Base-by-base conservation (phyloP, 2,888 invertebrate genomes). In the Crematogaster levior region DNA sequence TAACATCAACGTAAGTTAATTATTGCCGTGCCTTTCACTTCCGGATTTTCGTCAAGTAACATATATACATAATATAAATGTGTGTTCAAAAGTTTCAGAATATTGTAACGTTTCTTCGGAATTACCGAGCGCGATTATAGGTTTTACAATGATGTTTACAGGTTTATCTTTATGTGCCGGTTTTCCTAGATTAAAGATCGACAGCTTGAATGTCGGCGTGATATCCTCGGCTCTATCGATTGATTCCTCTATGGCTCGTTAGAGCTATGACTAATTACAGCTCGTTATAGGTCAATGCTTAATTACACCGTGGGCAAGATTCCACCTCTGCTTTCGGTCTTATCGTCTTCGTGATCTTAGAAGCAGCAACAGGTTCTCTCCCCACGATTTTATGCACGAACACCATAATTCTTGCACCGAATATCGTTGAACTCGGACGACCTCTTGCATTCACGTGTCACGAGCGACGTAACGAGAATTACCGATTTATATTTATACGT, bases 271-370 rank as follows among this genome's bases (percentile, higher is more conserved):
- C 93, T 93, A 93, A 93, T 93, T 93, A 92, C 91, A 85, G 89
- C 91, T 92, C 91, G 93, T 93, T 93, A 93, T 92, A 91, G 93
- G 91, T 92, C 92, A 92, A 92, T 92, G 91, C 92, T 92, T 93
- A 93, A 93, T 93, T 93, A 92, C 91, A 88, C 88, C 88, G 91
- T 89, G 85, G 91, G 90, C 89, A 88, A 89, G 89, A 90, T 92
- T 91, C 89, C 89, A 91, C 87, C 89, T 89, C 90, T 89, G 87
- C 90, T 92, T 91, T 91, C 87, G 86, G 84, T 63, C 88, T 90
- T 93, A 92, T 92, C 93, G 90, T 82, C 85, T 87, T 88, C 88
- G 84, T 87, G 90, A 92, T 93, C 93, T 91, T 88, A 90, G 89
- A 89, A 86, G 89, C 88, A 87, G 89, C 89, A 89, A 88, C 89